These are phyloP conservation scores for Callyntrura sp. DNA, from an alignment of 2,888 invertebrate species.

Conservation along the genomic window DNA sequence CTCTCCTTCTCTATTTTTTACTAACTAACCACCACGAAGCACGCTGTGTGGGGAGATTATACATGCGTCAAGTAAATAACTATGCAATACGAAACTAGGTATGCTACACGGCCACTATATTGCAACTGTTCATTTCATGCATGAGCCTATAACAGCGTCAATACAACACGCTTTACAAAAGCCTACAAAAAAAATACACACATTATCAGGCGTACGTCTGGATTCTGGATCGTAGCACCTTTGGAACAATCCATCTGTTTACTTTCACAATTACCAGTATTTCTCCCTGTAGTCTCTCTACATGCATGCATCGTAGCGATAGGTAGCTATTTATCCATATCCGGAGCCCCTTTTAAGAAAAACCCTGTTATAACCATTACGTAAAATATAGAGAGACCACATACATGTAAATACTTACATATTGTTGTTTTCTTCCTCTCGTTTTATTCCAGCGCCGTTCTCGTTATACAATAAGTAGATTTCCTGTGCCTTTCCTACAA, in stretches of 20 bases:
- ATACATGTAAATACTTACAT: constrained; percentile 27
- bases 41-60: constrained; percentile 8
- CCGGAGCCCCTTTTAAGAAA: background rate
- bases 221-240: constrained; percentile 11
- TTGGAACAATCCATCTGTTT: constrained; percentile 39
- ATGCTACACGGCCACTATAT: background rate
- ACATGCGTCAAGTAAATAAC: constrained; percentile 40
- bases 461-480: constrained; percentile 60
- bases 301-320: constrained; percentile 6
- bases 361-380: constrained; percentile 4
- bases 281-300: constrained; percentile 17
- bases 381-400: background rate
- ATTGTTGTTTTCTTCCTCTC: constrained; percentile 53
- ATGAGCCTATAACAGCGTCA: background rate
- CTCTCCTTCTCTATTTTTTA: constrained; percentile 41
- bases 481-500: constrained; percentile 40
- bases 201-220: background rate
- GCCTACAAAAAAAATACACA: background rate
- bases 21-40: constrained; percentile 58
- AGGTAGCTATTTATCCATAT: background rate
- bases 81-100: background rate
- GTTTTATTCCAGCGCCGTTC: constrained; percentile 42
- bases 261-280: constrained; percentile 39
- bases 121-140: too few species aligned
- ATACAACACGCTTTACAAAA: background rate